Evolutionary conservation across 2,797 vertebrate genomes (phyloP).

Genomic region (Semaprochilodus insignis): DNA sequence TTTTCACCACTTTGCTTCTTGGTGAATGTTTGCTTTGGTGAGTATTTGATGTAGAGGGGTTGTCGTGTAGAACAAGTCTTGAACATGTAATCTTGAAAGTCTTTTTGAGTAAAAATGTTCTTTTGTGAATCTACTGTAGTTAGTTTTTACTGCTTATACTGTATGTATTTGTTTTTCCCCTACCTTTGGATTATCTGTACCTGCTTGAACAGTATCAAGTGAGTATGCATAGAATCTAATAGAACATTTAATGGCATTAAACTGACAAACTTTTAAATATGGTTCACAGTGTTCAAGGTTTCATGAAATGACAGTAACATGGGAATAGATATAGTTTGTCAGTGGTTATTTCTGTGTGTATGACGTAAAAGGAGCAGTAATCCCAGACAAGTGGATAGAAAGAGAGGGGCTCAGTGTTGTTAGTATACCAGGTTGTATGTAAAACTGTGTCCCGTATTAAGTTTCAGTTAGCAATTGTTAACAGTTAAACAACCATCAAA

Average conservation of each 20-base stretch:
- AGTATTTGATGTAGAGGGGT: slow-evolving; percentile 70
- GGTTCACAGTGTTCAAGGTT: background rate
- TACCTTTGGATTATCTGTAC: slow-evolving; percentile 53
- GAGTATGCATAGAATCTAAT: slow-evolving; percentile 61
- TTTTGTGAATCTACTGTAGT: background rate
- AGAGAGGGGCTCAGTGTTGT: slow-evolving; percentile 28
- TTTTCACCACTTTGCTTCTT: slow-evolving; percentile 79
- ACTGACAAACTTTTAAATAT: background rate
- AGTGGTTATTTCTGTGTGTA: slow-evolving; percentile 47
- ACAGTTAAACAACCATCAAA: background rate
- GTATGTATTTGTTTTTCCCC: slow-evolving; percentile 27
- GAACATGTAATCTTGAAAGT: background rate
- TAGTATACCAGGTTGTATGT: background rate
- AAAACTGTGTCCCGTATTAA: background rate
- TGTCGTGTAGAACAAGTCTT: slow-evolving; percentile 22
- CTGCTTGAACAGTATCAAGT: slow-evolving; percentile 71
- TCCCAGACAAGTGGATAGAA: slow-evolving; percentile 62
- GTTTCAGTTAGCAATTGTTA: background rate
- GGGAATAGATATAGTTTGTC: slow-evolving; percentile 20
- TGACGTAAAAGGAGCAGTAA: slow-evolving; percentile 71
- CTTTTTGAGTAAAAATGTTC: background rate
- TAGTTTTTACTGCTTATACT: background rate
- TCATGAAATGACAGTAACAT: background rate
- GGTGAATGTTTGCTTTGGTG: slow-evolving; percentile 85
- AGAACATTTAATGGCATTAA: background rate